Percentiles rank a stretch among this genome's conserved stretches.
These are phyloP conservation scores for Phaethornis superciliosus DNA, from an alignment of 2,113 vertebrate species.

Conservation along the genomic window DNA sequence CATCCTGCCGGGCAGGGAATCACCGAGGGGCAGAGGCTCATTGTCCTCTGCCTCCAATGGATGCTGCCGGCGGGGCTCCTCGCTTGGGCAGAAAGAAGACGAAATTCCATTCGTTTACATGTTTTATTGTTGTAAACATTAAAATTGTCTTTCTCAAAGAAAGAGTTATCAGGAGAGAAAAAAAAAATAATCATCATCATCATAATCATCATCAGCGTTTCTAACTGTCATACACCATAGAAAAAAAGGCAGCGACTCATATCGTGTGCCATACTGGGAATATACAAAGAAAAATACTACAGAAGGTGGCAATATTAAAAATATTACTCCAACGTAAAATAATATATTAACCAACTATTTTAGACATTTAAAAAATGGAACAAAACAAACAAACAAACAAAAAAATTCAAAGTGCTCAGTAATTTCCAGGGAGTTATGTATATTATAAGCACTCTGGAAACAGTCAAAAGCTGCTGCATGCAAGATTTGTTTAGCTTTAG, in stretches of 20 bases:
- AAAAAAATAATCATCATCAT: constrained; percentile 19
- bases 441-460: constrained; percentile 87
- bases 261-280: constrained; percentile 80
- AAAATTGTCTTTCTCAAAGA: constrained; percentile 95
- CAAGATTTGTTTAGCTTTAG: constrained; percentile 91
- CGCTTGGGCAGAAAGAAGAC: no score
- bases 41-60: no score
- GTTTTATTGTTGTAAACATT: constrained; percentile 99
- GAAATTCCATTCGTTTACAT: constrained; percentile 70
- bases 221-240: constrained; percentile 83
- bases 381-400: constrained; percentile 50
- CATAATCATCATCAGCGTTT: constrained; percentile 65
- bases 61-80: no score
- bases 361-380: constrained; percentile 81
- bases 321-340: constrained; percentile 82
- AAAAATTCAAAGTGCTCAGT: constrained; percentile 89
- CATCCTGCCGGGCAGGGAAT: no score
- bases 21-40: no score
- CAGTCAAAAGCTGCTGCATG: constrained; percentile 92
- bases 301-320: constrained; percentile 83
- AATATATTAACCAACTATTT: constrained; percentile 88
- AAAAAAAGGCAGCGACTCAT: constrained; percentile 81
- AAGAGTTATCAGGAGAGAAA: constrained; percentile 80
- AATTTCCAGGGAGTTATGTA: constrained; percentile 86
- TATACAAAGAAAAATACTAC: constrained; percentile 83